phyloP scores from a whole-genome alignment of 1,140 invertebrate genomes.

The Papilio polyxenes region DNA sequence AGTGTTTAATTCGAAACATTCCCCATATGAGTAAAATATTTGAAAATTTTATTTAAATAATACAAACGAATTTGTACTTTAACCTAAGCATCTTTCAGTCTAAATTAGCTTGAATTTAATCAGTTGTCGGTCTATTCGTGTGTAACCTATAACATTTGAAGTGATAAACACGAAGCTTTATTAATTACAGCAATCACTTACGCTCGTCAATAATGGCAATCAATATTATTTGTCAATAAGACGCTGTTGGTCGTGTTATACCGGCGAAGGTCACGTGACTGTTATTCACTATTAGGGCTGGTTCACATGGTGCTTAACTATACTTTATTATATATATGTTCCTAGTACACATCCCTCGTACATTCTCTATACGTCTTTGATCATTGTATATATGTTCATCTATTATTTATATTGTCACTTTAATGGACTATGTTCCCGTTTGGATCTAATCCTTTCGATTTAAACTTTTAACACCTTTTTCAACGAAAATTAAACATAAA shows the following conservation, averaged over 20 bases:
- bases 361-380: too few species aligned
- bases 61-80: neutral
- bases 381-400: too few species aligned
- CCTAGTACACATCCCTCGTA: neutral
- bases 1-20: conserved; percentile 33
- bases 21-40: conserved; percentile 5
- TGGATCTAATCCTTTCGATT: too few species aligned
- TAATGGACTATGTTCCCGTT: too few species aligned
- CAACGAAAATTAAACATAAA: too few species aligned
- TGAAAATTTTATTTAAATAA: neutral
- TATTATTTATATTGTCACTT: too few species aligned
- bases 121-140: conserved; percentile 22
- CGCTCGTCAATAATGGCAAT: conserved; percentile 39
- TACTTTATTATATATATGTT: neutral
- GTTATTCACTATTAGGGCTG: conserved; percentile 17
- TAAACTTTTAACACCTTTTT: too few species aligned
- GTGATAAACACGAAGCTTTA: conserved; percentile 39
- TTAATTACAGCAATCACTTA: conserved; percentile 38
- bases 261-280: conserved; percentile 28
- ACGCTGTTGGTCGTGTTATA: conserved; percentile 30
- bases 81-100: neutral
- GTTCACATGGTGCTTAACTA: neutral
- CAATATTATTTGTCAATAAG: conserved; percentile 39
- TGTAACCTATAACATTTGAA: conserved; percentile 39
- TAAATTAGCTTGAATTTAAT: neutral